Evolutionary conservation across 2,888 invertebrate genomes (phyloP).

Genomic region (Leptinotarsa tumamoca): DNA sequence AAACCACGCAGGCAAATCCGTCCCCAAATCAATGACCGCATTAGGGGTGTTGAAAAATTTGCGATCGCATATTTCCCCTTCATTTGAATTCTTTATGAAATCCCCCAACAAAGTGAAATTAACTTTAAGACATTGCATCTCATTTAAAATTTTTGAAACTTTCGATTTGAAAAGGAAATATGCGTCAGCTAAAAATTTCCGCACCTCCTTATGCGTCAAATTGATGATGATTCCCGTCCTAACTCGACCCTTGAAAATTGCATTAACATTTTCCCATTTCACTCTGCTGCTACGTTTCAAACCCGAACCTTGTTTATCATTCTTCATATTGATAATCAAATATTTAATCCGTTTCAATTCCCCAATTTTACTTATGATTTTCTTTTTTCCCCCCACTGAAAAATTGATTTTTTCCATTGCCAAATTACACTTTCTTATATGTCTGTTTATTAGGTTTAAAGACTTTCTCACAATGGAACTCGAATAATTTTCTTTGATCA

Average conservation of each 20-base stretch:
- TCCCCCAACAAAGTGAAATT: slow-evolving; percentile 21
- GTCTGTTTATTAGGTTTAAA: background rate
- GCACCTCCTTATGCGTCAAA: slow-evolving; percentile 25
- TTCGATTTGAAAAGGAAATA: slow-evolving; percentile 24
- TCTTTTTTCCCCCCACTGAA: background rate
- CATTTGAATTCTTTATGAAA: slow-evolving; percentile 23
- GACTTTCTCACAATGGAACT: background rate
- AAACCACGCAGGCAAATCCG: slow-evolving; percentile 30
- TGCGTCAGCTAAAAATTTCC: slow-evolving; percentile 24
- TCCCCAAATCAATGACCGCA: slow-evolving; percentile 27
- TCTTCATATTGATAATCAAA: background rate
- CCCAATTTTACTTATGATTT: background rate
- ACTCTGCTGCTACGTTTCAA: background rate
- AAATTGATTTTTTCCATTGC: slow-evolving; percentile 8
- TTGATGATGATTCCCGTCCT: slow-evolving; percentile 30
- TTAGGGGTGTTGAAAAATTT: slow-evolving; percentile 31
- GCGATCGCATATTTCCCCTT: slow-evolving; percentile 10
- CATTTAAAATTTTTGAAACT: slow-evolving; percentile 19
- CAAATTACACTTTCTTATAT: slow-evolving; percentile 6
- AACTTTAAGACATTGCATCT: slow-evolving; percentile 23
- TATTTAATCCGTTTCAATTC: slow-evolving; percentile 6
- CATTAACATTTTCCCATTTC: background rate
- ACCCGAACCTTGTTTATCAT: background rate
- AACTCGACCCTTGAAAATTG: slow-evolving; percentile 24
- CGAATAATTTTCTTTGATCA: slow-evolving; percentile 9